phyloP scores from a whole-genome alignment of 1,140 invertebrate species.

The Drosophila nikananu region DNA sequence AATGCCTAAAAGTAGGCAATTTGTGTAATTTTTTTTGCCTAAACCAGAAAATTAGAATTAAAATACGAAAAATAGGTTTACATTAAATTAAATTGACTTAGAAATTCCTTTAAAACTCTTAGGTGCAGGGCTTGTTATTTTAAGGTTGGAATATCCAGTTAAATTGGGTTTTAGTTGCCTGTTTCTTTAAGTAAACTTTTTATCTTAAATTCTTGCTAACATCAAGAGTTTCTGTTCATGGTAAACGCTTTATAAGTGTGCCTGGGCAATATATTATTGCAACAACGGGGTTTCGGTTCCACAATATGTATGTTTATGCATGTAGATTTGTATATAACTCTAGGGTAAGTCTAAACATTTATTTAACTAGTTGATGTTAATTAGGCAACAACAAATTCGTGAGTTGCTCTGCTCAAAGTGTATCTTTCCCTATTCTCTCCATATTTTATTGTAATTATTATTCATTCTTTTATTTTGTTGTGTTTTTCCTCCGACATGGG shows the following conservation, averaged over 20 bases:
- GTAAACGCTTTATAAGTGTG: slow-evolving; percentile 48
- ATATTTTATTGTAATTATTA: slow-evolving; percentile 20
- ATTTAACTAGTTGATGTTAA: slow-evolving; percentile 69
- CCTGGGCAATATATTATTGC: slow-evolving; percentile 54
- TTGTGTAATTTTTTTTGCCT: not conserved
- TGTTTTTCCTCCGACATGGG: slow-evolving; percentile 4
- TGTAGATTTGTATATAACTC: slow-evolving; percentile 50
- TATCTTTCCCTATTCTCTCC: slow-evolving; percentile 12
- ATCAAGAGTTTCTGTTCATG: slow-evolving; percentile 57
- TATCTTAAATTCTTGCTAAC: slow-evolving; percentile 54
- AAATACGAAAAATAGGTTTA: not conserved
- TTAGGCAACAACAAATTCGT: slow-evolving; percentile 78
- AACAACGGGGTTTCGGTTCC: slow-evolving; percentile 56
- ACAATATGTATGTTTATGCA: slow-evolving; percentile 28
- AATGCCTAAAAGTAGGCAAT: not conserved
- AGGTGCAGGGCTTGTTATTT: slow-evolving; percentile 6
- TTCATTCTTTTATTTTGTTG: slow-evolving; percentile 7
- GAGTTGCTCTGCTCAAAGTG: slow-evolving; percentile 48
- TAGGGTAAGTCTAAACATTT: slow-evolving; percentile 76
- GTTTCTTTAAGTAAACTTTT: slow-evolving; percentile 16
- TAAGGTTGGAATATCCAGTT: slow-evolving; percentile 13
- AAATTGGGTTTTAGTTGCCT: slow-evolving; percentile 15
- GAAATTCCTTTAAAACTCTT: not conserved
- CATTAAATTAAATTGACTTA: not conserved
- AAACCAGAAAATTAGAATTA: too few species aligned